These are phyloP conservation scores for Dastarcus helophoroides DNA, from an alignment of 2,888 invertebrate species.

Conservation along the genomic window DNA sequence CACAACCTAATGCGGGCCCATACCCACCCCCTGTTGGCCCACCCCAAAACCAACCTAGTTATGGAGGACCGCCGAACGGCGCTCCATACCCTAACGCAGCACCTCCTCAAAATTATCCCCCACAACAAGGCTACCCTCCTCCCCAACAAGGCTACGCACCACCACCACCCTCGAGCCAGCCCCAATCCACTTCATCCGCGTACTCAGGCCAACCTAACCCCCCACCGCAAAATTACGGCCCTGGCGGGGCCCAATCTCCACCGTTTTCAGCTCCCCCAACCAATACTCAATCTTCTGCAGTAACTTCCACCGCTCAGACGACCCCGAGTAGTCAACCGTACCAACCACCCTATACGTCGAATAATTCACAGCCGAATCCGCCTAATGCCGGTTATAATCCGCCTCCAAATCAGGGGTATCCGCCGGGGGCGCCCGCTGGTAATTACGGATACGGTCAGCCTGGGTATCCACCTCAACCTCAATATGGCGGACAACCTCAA, in stretches of 20 bases:
- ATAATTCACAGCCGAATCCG: constrained; percentile 35
- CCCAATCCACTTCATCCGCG: constrained; percentile 28
- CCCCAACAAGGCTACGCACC: constrained; percentile 37
- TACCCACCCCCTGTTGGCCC: constrained; percentile 35
- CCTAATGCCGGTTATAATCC: constrained; percentile 39
- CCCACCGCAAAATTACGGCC: constrained; percentile 33
- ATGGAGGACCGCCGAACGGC: constrained; percentile 30
- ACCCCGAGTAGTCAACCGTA: constrained; percentile 43
- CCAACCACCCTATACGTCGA: constrained; percentile 42
- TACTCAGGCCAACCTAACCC: constrained; percentile 30
- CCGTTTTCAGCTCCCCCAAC: constrained; percentile 46
- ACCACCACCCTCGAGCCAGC: constrained; percentile 21
- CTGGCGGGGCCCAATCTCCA: constrained; percentile 45
- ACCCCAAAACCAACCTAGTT: constrained; percentile 28
- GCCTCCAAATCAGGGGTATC: constrained; percentile 31
- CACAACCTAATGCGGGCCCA: constrained; percentile 23
- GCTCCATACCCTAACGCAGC: constrained; percentile 30
- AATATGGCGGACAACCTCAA: constrained; percentile 48
- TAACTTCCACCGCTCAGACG: constrained; percentile 41
- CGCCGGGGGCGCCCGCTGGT: constrained; percentile 28
- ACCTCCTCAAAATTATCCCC: constrained; percentile 42
- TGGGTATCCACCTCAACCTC: constrained; percentile 47
- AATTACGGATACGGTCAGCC: constrained; percentile 47
- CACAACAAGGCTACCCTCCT: constrained; percentile 46
- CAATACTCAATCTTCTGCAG: constrained; percentile 38